Conservation (phyloP, 2,797 vertebrate genomes). For the Knipowitschia caucasica region DNA sequence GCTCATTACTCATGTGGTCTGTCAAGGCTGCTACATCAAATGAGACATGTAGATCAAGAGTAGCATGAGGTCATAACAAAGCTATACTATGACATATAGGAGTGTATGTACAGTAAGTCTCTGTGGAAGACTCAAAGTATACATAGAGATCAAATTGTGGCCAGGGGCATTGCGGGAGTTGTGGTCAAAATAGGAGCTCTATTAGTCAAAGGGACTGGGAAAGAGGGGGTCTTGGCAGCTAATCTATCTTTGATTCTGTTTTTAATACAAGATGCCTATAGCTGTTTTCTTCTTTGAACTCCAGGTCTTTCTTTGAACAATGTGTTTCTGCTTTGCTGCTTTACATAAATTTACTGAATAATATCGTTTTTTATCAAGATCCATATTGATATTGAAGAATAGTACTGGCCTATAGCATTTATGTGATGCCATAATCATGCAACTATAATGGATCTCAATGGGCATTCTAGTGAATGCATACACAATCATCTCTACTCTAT, state of each 20-base stretch:
- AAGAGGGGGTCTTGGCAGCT: conserved; percentile 54
- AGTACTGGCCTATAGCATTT: too few relatives aligned
- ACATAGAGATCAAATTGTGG: conserved; percentile 23
- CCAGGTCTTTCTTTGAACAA: conserved; percentile 10
- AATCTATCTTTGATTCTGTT: conserved; percentile 60
- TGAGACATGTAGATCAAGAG: conserved; percentile 19
- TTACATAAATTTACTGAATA: too few relatives aligned
- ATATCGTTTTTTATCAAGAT: too few relatives aligned
- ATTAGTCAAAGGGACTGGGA: conserved; percentile 40
- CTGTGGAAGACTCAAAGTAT: conserved; percentile 8
- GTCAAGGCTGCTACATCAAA: background rate
- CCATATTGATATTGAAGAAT: too few relatives aligned
- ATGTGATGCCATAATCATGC: too few relatives aligned
- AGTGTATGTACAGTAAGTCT: conserved; percentile 17
- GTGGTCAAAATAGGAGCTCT: conserved; percentile 28
- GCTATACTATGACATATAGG: conserved; percentile 24
- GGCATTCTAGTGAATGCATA: background rate
- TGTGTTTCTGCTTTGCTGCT: background rate
- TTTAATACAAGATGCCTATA: conserved; percentile 21
- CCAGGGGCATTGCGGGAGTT: conserved; percentile 7
- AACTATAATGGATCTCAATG: background rate
- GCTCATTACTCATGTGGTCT: conserved; percentile 47
- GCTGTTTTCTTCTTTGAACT: conserved; percentile 4
- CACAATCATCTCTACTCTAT: background rate
- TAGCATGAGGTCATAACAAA: conserved; percentile 27